A percentile compares a stretch with the other conserved stretches of the same genome.
phyloP scores from a whole-genome alignment of 2,888 invertebrate genomes.

The Cosmorhoe ocellata region DNA sequence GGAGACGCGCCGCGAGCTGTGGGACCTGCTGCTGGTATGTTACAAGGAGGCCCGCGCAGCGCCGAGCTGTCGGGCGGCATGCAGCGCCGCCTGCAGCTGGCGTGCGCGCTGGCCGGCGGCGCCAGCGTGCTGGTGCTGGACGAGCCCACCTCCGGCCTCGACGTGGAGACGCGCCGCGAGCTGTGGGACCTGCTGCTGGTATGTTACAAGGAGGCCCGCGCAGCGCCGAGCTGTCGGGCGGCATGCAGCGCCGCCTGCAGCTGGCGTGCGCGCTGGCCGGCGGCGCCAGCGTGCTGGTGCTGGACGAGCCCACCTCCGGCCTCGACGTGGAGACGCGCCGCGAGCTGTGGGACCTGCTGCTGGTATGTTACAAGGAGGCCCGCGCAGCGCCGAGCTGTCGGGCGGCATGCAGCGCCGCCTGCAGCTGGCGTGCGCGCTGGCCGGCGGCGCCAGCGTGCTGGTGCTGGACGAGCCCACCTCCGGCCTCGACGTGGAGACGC shows the following conservation, averaged over 20 bases:
- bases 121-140: conserved; percentile 24
- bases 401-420: conserved; percentile 58
- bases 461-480: conserved; percentile 87
- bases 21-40: conserved; percentile 15
- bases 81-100: no score
- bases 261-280: conserved; percentile 93
- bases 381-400: conserved; percentile 69
- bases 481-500: conserved; percentile 9
- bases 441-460: conserved; percentile 85
- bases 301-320: conserved; percentile 85
- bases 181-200: conserved; percentile 44
- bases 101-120: conserved; percentile 38
- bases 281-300: conserved; percentile 84
- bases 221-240: conserved; percentile 80
- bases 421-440: no score
- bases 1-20: conserved; percentile 9
- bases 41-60: conserved; percentile 45
- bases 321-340: conserved; percentile 10
- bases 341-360: conserved; percentile 12
- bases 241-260: conserved; percentile 78
- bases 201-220: conserved; percentile 83
- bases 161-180: conserved; percentile 20
- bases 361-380: conserved; percentile 1
- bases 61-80: no score
- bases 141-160: no score